Base-by-base conservation (phyloP, 2,113 vertebrate genomes). In the Castor canadensis region DNA sequence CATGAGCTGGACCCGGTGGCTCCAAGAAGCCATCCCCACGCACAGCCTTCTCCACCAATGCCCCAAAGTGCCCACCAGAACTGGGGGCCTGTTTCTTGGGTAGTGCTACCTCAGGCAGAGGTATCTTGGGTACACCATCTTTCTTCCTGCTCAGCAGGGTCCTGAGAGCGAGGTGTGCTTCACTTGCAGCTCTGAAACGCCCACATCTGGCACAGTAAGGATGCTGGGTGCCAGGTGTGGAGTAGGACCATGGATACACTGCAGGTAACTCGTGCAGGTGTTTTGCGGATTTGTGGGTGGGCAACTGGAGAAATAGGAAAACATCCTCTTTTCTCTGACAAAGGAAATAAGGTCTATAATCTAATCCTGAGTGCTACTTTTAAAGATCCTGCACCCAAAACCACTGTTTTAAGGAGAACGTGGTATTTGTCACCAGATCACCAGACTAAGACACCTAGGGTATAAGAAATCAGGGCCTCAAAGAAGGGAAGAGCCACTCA, bases 341-440 rank as follows among this genome's bases (percentile, higher is more conserved):
- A 75, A 9, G 7, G 15, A 32, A 58, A 49, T 69, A 4, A n/a
- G 28, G 1, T 7, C 30, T 40, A 6, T n/a, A 6, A 32, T 9
- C 43, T 64, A 58, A 84, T 10, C 4, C 40, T 4, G 1, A 0
- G 0, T 5, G 0, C 17, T 38, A 26, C 45, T 43, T 15, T 58
- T 72, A 6, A 47, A 76, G 9, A 0, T 40, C 40, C 54, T 20
- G 9, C 45, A 8, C 32, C 6, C 7, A 32, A 3, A 24, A 24
- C 15, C 16, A 15, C 1, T 30, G 7, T 43, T 24, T 56, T 13
- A 40, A 6, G 6, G 38, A 3, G 17, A 49, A 62, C 35, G 9
- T 10, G 71, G 15, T 69, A n/a, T 4, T 6, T 13, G 62, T 56
- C 11, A 32, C 10, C 1, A 16, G 20, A 7, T 2, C 3, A 54